phyloP scores from a whole-genome alignment of 2,113 vertebrate species.

The Pseudonaja textilis region DNA sequence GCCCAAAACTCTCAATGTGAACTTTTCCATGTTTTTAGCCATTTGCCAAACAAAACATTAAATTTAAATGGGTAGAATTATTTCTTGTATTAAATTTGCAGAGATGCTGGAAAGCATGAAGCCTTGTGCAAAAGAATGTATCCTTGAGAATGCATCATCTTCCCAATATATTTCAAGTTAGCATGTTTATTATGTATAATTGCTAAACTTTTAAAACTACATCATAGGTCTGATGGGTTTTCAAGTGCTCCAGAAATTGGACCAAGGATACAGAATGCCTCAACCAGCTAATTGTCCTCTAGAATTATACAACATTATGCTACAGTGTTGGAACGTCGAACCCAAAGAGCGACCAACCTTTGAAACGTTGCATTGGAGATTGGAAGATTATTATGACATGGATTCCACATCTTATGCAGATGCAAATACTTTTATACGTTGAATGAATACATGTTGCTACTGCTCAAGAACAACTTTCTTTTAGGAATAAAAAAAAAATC shows the following conservation, averaged over 20 bases:
- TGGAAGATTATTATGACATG: slow-evolving; percentile 81
- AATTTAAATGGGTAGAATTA: neutral
- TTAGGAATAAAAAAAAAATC: neutral
- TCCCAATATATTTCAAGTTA: neutral
- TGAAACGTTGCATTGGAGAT: slow-evolving; percentile 75
- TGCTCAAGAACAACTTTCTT: slow-evolving; percentile 6
- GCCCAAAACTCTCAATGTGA: neutral
- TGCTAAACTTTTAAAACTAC: slow-evolving; percentile 9
- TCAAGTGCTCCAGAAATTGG: slow-evolving; percentile 80
- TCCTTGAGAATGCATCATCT: neutral
- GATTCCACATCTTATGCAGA: slow-evolving; percentile 61
- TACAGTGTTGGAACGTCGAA: slow-evolving; percentile 79
- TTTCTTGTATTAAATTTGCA: neutral
- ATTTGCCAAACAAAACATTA: slow-evolving; percentile 9
- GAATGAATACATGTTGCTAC: slow-evolving; percentile 34
- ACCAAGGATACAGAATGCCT: slow-evolving; percentile 79
- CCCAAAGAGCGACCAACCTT: slow-evolving; percentile 79
- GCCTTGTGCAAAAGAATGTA: neutral
- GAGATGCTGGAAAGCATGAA: neutral
- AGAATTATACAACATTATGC: slow-evolving; percentile 82
- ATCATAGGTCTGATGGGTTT: slow-evolving; percentile 76
- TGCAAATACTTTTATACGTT: slow-evolving; percentile 25
- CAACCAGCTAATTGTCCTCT: slow-evolving; percentile 75
- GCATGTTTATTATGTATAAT: neutral
- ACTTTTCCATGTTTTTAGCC: neutral